phyloP scores from a whole-genome alignment of 1,140 invertebrate species.

The Cardiocondyla obscurior region DNA sequence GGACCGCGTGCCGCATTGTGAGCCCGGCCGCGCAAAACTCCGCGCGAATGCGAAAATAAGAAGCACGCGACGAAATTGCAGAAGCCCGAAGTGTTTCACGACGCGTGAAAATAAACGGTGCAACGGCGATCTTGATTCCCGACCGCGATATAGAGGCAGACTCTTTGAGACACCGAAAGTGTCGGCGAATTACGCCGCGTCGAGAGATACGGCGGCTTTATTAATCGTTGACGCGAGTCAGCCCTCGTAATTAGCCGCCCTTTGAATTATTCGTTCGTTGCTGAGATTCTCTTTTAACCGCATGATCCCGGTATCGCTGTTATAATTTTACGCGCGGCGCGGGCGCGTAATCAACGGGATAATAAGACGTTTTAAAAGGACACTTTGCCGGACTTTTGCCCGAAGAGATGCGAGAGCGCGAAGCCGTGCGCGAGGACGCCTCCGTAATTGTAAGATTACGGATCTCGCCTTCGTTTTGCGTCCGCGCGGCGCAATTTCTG shows the following conservation, averaged over 20 bases:
- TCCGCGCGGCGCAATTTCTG: not conserved
- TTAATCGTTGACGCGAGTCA: not conserved
- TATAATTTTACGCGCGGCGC: constrained; percentile 12
- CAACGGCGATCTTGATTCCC: not conserved
- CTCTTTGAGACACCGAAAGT: not conserved
- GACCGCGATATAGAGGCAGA: too few species aligned
- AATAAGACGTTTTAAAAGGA: constrained; percentile 20
- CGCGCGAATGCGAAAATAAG: constrained; percentile 6
- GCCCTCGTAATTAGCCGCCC: not conserved
- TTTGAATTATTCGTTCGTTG: not conserved
- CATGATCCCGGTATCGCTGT: not conserved
- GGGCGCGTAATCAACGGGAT: not conserved
- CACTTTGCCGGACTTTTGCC: not conserved
- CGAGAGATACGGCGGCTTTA: not conserved
- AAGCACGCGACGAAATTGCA: constrained; percentile 3
- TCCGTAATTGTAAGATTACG: not conserved
- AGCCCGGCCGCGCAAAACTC: not conserved
- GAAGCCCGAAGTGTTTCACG: constrained; percentile 1
- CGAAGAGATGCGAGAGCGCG: not conserved
- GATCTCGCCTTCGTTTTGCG: not conserved
- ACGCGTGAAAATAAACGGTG: constrained; percentile 1
- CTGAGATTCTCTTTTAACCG: not conserved
- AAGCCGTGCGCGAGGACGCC: not conserved
- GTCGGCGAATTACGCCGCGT: not conserved
- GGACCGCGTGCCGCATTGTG: not conserved